Evolutionary conservation across 2,888 invertebrate genomes (phyloP).

Genomic region (Cinara cedri): DNA sequence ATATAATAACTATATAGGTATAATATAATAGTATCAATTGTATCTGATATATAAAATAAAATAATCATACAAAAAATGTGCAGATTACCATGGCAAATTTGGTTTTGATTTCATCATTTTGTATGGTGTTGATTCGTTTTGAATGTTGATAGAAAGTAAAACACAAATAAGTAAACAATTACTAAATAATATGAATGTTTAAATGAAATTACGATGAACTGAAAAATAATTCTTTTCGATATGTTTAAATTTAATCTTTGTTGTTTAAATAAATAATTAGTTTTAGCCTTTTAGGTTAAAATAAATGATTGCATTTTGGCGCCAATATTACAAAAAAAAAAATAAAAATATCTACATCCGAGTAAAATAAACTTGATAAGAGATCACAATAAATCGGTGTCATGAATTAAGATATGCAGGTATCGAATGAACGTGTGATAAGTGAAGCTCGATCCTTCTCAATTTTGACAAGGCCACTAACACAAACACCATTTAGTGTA

Average conservation of each 20-base stretch:
- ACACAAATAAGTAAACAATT: too few relatives aligned
- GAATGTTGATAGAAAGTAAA: too few relatives aligned
- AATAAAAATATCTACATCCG: too few relatives aligned
- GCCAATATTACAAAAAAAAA: background rate
- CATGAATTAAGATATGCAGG: too few relatives aligned
- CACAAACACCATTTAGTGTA: too few relatives aligned
- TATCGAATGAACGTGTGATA: too few relatives aligned
- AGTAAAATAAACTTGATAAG: too few relatives aligned
- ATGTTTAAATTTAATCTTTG: background rate
- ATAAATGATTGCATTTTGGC: background rate
- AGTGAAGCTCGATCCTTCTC: too few relatives aligned
- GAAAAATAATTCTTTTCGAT: background rate
- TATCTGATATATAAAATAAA: background rate
- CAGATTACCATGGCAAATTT: constrained; percentile 59
- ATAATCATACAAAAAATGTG: background rate
- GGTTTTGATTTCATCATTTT: constrained; percentile 37
- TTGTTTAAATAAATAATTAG: background rate
- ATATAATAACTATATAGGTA: constrained; percentile 41
- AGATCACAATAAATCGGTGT: too few relatives aligned
- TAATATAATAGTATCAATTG: too few relatives aligned
- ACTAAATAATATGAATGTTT: too few relatives aligned
- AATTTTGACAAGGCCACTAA: too few relatives aligned
- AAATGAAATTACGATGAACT: background rate
- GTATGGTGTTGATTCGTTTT: background rate
- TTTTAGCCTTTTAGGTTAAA: constrained; percentile 2